These are phyloP conservation scores for Passerina amoena DNA, from an alignment of 2,113 vertebrate species.

Conservation along the genomic window DNA sequence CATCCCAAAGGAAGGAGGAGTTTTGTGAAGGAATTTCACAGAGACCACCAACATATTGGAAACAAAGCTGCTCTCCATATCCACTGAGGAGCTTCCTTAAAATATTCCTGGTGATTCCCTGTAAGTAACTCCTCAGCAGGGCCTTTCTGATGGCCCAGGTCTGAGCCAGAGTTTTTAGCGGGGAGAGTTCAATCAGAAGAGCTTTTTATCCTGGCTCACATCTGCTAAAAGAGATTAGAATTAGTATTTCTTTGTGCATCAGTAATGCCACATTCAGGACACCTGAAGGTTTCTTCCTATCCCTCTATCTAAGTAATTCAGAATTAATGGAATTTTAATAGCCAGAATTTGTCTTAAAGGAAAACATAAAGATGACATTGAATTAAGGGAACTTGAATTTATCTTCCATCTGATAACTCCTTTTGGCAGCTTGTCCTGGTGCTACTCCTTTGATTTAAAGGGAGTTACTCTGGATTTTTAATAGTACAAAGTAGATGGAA, in stretches of 20 bases:
- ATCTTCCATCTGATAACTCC: background rate
- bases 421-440: background rate
- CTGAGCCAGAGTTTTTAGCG: background rate
- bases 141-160: background rate
- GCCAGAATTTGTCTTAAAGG: background rate
- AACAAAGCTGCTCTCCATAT: background rate
- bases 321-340: conserved; percentile 18
- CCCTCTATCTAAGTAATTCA: background rate
- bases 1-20: background rate
- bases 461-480: background rate
- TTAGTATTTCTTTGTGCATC: background rate
- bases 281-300: conserved; percentile 3
- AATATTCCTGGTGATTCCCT: background rate
- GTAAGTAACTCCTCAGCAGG: background rate
- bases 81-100: background rate
- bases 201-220: background rate
- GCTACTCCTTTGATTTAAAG: background rate
- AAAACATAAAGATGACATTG: background rate
- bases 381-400: background rate
- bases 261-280: background rate
- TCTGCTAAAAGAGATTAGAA: background rate
- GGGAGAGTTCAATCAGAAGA: background rate
- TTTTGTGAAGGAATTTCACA: background rate
- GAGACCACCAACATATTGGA: background rate
- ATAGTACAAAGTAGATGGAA: background rate